These are phyloP conservation scores for Andrena haemorrhoa DNA, from an alignment of 2,888 invertebrate species.

Conservation along the genomic window DNA sequence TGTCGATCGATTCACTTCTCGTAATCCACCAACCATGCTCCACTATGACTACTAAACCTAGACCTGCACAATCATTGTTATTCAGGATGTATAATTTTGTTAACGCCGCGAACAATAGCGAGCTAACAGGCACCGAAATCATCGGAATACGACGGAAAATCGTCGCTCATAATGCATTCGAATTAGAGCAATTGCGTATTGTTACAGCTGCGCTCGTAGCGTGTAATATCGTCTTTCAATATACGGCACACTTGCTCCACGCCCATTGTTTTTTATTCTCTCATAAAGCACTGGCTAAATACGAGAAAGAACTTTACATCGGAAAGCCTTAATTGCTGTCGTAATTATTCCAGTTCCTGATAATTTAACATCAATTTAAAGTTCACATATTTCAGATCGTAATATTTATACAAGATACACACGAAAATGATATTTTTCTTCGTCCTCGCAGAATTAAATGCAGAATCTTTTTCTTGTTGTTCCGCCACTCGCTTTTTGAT, in stretches of 20 bases:
- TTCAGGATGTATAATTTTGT: conserved; percentile 56
- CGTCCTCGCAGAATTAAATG: neutral
- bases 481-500: no score
- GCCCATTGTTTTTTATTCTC: neutral
- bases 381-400: neutral
- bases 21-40: neutral
- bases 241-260: conserved; percentile 8
- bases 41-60: neutral
- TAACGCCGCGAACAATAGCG: conserved; percentile 53
- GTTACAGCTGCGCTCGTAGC: conserved; percentile 21
- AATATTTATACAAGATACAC: no score
- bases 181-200: conserved; percentile 59
- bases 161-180: conserved; percentile 34
- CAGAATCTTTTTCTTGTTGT: no score
- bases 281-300: neutral
- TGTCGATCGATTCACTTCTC: conserved; percentile 17
- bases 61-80: conserved; percentile 49
- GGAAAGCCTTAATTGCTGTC: neutral
- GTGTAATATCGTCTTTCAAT: conserved; percentile 25
- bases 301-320: neutral
- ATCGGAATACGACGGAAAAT: conserved; percentile 50
- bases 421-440: neutral
- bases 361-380: neutral
- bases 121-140: conserved; percentile 51
- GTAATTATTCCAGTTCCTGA: neutral